A percentile compares a stretch with the other conserved stretches of the same genome.
phyloP scores from a whole-genome alignment of 1,140 invertebrate species.

The Tetraneura akinire region DNA sequence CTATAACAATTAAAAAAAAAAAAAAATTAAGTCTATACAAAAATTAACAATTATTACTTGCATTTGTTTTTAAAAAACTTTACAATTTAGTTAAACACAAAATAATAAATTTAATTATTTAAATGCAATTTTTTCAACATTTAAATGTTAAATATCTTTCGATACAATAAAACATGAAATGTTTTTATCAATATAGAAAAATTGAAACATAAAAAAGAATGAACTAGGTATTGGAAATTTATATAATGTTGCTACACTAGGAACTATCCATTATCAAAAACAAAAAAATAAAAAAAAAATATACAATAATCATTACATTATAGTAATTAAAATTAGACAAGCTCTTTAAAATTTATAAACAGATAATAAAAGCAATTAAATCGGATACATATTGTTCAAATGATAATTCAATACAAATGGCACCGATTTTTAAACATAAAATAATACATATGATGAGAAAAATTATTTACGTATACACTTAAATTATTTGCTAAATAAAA shows the following conservation, averaged over 20 bases:
- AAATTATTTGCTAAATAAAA: constrained; percentile 49
- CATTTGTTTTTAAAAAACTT: constrained; percentile 15
- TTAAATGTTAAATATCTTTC: neutral
- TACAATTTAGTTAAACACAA: constrained; percentile 29
- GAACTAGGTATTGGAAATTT: neutral
- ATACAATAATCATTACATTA: constrained; percentile 38
- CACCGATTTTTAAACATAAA: constrained; percentile 43
- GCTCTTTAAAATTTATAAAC: constrained; percentile 48
- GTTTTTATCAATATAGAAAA: constrained; percentile 5
- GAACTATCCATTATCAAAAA: constrained; percentile 30
- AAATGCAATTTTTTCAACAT: constrained; percentile 33
- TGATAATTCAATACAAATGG: constrained; percentile 44
- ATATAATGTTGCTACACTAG: constrained; percentile 20
- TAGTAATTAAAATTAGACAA: constrained; percentile 42
- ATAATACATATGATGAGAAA: constrained; percentile 48
- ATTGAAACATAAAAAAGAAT: neutral
- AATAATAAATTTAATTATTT: constrained; percentile 15
- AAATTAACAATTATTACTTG: constrained; percentile 31
- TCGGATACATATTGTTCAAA: constrained; percentile 48
- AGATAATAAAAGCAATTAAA: constrained; percentile 49
- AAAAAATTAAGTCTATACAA: constrained; percentile 3
- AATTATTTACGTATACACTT: constrained; percentile 48
- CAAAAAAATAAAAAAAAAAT: constrained; percentile 33
- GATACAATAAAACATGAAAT: neutral
- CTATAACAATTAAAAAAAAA: constrained; percentile 30